Base-by-base conservation (phyloP, 2,888 invertebrate genomes). In the Molanna angustata region DNA sequence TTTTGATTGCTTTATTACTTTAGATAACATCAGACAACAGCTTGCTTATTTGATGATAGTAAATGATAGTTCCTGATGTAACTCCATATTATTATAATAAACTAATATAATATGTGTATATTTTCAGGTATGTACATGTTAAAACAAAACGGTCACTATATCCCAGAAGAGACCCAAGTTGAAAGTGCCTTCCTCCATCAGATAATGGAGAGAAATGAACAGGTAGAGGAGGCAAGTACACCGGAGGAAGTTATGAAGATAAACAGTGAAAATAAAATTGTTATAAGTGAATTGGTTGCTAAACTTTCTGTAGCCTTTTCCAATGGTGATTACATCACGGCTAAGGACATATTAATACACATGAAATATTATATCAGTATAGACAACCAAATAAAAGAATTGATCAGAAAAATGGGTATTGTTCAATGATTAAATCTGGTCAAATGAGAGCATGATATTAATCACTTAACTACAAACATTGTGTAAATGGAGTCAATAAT, bases 151-250 rank as follows among this genome's bases (percentile, higher is more conserved):
- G 87, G 86, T 1, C 68, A 81, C 52, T 72, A 78, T 9, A 76
- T 90, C 58, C 79, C 85, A 1, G 86, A 88, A 66, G 80, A 82
- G 31, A 85, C 85, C 14, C 78, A 81, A 57, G 65, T 84, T 9
- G 83, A 89, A 62, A 75, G 80, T 46, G 76, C 78, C 59, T 90
- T 93, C 66, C 76, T 94, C 0, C 81, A 86, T 76, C 78, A 86
- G 67, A 88, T 95, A 59, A 91, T 96, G 91, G 92, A 92, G 65
- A 80, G 86, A 50, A 95, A 94, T 70, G 94, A 95, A 74, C 83
- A 86, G 69, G 82, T 94, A 1, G 86, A 85, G 62, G 83, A 82
- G 53, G 85, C 87, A 3, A 71, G 76, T 9, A 71, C 78, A 2
- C 72, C 75, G 52, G 72, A 80, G 45, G 75, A 84, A 66, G 73